phyloP scores from a whole-genome alignment of 2,888 invertebrate species.

The Ophion costatus region DNA sequence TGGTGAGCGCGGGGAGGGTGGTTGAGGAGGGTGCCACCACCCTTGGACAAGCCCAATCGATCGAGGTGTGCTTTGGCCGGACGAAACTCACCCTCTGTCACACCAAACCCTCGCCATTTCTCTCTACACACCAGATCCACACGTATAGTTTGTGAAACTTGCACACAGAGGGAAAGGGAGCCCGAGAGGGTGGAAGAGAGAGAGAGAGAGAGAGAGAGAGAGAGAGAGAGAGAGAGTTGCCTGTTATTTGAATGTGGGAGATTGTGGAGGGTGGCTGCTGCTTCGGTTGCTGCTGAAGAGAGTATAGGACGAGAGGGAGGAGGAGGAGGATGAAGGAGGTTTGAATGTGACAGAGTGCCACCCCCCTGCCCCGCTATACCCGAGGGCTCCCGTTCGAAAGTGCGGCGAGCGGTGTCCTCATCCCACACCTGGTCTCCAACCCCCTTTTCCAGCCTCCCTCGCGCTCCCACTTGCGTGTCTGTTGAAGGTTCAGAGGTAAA shows the following conservation, averaged over 20 bases:
- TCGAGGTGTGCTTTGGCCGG: conserved; percentile 83
- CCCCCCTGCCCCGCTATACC: conserved; percentile 67
- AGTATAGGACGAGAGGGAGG: conserved; percentile 28
- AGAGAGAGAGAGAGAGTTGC: conserved; percentile 71
- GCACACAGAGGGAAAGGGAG: conserved; percentile 46
- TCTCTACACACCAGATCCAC: conserved; percentile 58
- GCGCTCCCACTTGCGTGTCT: conserved; percentile 71
- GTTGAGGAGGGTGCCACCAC: conserved; percentile 74
- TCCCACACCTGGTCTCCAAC: conserved; percentile 63
- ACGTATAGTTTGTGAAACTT: conserved; percentile 52
- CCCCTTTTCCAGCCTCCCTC: conserved; percentile 50
- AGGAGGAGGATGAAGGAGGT: conserved; percentile 71
- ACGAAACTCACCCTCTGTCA: conserved; percentile 82
- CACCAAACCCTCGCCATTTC: conserved; percentile 70
- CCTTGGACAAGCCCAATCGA: conserved; percentile 84
- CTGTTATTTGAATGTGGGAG: conserved; percentile 82
- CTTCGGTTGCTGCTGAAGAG: conserved; percentile 58
- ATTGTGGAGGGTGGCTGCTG: conserved; percentile 50
- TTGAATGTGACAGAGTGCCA: conserved; percentile 83
- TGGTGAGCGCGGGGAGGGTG: conserved; percentile 30
- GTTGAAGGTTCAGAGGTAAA: conserved; percentile 63
- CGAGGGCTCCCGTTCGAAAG: conserved; percentile 77
- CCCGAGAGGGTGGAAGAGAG: conserved; percentile 29
- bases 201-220: conserved; percentile 62
- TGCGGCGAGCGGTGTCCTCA: conserved; percentile 80